Base-by-base conservation (phyloP, 2,113 vertebrate genomes). In the Thomomys bottae region DNA sequence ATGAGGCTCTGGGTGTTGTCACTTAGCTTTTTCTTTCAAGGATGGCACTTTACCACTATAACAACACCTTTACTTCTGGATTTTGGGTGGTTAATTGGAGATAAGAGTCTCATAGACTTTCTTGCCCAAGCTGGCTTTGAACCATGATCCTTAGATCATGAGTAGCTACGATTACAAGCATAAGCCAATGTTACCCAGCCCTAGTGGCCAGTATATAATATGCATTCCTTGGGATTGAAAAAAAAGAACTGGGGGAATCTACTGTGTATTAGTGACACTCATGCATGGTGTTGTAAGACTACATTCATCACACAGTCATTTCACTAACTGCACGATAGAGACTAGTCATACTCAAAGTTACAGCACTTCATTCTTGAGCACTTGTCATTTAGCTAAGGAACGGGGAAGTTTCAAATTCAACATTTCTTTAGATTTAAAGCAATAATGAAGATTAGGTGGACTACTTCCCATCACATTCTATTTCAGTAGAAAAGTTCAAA, bases 381-480 rank as follows among this genome's bases (percentile, higher is more conserved):
- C 78, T 49, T 68, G 30, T n/a, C 18, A 78, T 76, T 71, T 77
- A 0, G 0, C 66, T 34, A 87, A 87, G 67, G 63, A 80, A 45
- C 32, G 32, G 66, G 71, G 20, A 6, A 49, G 2, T 0, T 8
- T 49, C 67, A 15, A n/a, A 67, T 63, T 64, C 71, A 88, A 73
- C 30, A 28, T 54, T 84, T 79, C 32, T 94, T 90, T 57, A 54
- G 79, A 38, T 40, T 28, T 76, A 86, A 87, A 38, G 38, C 78
- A 73, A 75, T 91, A 94, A 76, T 64, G 30, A 54, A 17, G 59
- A 49, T 70, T 32, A 63, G 54, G 30, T 45, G 54, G 21, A 59
- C 63, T 32, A 32, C 8, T 87, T 40, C 70, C 32, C 36, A 75
- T 45, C 24, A 20, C 64, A 30, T 20, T 91, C 4, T 24, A 42